Evolutionary conservation across 2,113 vertebrate species (phyloP).

Genomic region (Callopanchax toddi): DNA sequence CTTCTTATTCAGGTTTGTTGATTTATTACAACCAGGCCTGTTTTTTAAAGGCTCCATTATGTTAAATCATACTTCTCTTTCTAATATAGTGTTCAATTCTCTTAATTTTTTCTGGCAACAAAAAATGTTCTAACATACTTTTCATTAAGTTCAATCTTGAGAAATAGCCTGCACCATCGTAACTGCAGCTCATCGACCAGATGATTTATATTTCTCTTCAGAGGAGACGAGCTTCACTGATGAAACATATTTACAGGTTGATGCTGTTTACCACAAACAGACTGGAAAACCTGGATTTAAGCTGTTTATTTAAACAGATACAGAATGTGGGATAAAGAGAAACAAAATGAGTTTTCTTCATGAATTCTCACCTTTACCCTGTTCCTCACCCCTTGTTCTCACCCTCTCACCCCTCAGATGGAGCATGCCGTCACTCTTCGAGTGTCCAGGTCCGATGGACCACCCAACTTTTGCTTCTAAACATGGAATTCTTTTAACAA

Average conservation of each 20-base stretch:
- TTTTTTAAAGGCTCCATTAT: too few relatives aligned
- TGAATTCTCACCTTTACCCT: background rate
- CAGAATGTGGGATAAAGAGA: background rate
- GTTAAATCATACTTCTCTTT: too few relatives aligned
- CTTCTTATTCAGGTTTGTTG: background rate
- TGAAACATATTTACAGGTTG: background rate
- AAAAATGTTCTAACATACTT: too few relatives aligned
- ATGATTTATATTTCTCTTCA: constrained; percentile 4
- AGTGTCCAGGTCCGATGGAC: background rate
- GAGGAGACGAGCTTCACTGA: constrained; percentile 10
- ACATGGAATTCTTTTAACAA: constrained; percentile 34
- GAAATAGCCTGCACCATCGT: background rate
- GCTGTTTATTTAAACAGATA: background rate
- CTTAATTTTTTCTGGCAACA: too few relatives aligned
- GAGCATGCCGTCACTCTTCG: background rate
- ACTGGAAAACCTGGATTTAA: background rate
- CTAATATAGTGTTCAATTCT: too few relatives aligned
- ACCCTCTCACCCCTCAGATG: background rate
- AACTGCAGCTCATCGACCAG: background rate
- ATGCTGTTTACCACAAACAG: too few relatives aligned
- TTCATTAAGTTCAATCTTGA: background rate
- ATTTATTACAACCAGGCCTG: too few relatives aligned
- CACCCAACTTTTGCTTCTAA: constrained; percentile 1
- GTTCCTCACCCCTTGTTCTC: background rate
- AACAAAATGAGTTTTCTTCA: background rate